Percentiles rank a stretch among this genome's conserved stretches.
phyloP scores from a whole-genome alignment of 2,113 vertebrate species.

The Nerophis lumbriciformis region DNA sequence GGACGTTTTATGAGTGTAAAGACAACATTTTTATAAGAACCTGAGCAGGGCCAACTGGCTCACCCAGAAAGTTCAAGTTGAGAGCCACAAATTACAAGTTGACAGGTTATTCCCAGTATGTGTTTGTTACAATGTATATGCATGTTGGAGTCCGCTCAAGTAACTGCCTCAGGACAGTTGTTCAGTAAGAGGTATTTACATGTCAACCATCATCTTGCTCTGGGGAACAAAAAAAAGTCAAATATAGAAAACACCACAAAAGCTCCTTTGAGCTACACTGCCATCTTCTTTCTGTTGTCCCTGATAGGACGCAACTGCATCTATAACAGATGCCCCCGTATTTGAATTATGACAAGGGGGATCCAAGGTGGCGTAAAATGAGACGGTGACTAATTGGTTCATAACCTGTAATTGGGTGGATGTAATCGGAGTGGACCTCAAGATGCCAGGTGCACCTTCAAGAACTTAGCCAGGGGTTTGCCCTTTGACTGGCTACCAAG shows the following conservation, averaged over 20 bases:
- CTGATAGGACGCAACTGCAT: constrained; percentile 28
- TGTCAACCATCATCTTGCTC: constrained; percentile 39
- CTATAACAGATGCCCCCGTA: constrained; percentile 59
- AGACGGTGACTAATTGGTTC: constrained; percentile 75
- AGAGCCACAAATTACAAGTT: constrained; percentile 64
- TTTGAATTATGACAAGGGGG: constrained; percentile 31
- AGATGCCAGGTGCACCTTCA: constrained; percentile 72
- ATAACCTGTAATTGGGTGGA: constrained; percentile 69
- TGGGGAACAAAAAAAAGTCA: constrained; percentile 8
- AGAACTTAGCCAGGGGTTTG: constrained; percentile 57
- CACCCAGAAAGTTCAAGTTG: constrained; percentile 60
- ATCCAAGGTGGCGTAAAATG: constrained; percentile 64
- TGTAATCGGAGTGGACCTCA: constrained; percentile 72
- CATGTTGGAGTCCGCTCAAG: constrained; percentile 55
- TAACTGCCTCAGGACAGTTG: constrained; percentile 49
- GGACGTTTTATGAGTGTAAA: too few species aligned
- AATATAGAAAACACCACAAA: neutral
- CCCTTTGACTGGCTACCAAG: constrained; percentile 54
- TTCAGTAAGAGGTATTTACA: constrained; percentile 41
- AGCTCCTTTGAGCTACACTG: constrained; percentile 10
- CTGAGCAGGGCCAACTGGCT: constrained; percentile 58
- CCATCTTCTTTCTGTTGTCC: constrained; percentile 8
- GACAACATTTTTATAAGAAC: constrained; percentile 14
- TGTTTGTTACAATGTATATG: constrained; percentile 51
- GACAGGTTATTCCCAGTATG: constrained; percentile 55